Evolutionary conservation across 2,113 vertebrate species (phyloP).

Genomic region (Hippocampus guttulatus): DNA sequence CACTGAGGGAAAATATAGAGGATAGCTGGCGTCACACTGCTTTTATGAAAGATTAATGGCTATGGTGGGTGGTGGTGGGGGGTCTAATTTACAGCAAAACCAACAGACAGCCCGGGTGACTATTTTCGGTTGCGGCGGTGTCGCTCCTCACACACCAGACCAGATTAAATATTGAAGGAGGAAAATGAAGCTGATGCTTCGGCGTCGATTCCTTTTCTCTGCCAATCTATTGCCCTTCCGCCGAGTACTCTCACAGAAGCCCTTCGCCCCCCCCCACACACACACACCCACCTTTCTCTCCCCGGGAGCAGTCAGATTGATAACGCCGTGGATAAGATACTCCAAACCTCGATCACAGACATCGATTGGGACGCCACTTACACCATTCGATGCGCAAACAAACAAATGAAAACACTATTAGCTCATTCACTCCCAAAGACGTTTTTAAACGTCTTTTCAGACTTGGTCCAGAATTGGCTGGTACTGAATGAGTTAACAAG

Average conservation of each 20-base stretch:
- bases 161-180: conserved; percentile 18
- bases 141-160: conserved; percentile 17
- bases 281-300: conserved; percentile 12
- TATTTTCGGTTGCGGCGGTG: background rate
- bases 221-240: conserved; percentile 10
- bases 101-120: background rate
- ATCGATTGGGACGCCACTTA: conserved; percentile 29
- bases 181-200: conserved; percentile 11
- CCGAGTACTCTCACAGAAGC: background rate
- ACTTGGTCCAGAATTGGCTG: too few relatives aligned
- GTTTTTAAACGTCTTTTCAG: too few relatives aligned
- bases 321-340: conserved; percentile 20
- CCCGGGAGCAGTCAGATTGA: conserved; percentile 27
- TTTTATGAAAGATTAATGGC: conserved; percentile 6
- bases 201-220: conserved; percentile 19
- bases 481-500: too few relatives aligned
- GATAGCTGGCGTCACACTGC: background rate
- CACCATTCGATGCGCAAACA: conserved; percentile 30
- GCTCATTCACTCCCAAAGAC: too few relatives aligned
- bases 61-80: background rate
- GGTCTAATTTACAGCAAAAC: background rate
- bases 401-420: conserved; percentile 31
- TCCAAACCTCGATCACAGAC: conserved; percentile 9
- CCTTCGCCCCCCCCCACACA: background rate
- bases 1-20: background rate